These are phyloP conservation scores for Lithophane semibrunnea DNA, from an alignment of 2,888 invertebrate species.

Conservation along the genomic window DNA sequence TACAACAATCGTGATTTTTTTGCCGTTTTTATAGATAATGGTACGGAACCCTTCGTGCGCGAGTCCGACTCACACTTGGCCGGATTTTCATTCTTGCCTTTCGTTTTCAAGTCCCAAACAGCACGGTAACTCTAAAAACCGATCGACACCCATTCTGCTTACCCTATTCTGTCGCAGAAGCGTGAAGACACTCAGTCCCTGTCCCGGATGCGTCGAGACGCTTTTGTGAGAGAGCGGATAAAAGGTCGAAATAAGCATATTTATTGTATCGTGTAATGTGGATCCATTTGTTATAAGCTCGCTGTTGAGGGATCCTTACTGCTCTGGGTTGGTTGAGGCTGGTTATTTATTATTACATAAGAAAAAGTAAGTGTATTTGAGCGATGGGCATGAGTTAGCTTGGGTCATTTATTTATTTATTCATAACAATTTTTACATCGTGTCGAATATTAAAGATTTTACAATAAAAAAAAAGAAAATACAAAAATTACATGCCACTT, in stretches of 20 bases:
- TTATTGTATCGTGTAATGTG: conserved; percentile 64
- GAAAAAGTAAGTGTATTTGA: conserved; percentile 17
- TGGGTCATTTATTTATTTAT: not conserved
- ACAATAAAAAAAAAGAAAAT: no score
- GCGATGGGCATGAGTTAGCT: conserved; percentile 13
- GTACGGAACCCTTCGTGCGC: no score
- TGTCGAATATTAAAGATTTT: no score
- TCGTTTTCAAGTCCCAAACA: not conserved
- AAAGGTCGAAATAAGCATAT: conserved; percentile 67
- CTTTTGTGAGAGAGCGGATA: conserved; percentile 57
- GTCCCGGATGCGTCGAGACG: conserved; percentile 29
- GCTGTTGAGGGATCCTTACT: conserved; percentile 2
- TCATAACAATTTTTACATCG: no score
- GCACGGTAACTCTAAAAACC: not conserved
- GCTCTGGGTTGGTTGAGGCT: not conserved
- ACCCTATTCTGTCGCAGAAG: conserved; percentile 17
- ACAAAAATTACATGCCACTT: no score
- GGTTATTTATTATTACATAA: conserved; percentile 8
- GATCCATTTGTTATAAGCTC: conserved; percentile 61
- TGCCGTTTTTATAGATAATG: no score
- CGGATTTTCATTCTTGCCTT: no score
- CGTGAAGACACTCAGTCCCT: conserved; percentile 9
- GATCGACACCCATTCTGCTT: not conserved
- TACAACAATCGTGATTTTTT: no score
- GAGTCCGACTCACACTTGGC: no score